Percentiles rank a stretch among this genome's conserved stretches.
These are phyloP conservation scores for Habroteleia sp. DNA, from an alignment of 2,888 invertebrate genomes.

Conservation along the genomic window DNA sequence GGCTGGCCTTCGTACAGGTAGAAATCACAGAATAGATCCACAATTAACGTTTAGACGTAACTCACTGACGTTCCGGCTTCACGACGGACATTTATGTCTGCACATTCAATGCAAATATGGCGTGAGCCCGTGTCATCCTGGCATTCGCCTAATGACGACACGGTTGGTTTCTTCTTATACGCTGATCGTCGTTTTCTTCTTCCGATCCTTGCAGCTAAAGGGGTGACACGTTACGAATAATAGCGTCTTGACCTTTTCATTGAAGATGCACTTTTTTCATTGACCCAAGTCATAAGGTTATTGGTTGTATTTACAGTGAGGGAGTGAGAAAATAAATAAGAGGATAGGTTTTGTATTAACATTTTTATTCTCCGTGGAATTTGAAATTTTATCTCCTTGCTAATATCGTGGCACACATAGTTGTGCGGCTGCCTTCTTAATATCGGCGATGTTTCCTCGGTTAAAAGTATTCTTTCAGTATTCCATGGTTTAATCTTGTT, in stretches of 20 bases:
- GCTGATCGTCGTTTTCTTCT: slow-evolving; percentile 32
- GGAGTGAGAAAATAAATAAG: slow-evolving; percentile 34
- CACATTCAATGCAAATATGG: slow-evolving; percentile 70
- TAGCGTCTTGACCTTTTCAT: slow-evolving; percentile 52
- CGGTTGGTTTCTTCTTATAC: slow-evolving; percentile 55
- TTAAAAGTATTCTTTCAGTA: no score
- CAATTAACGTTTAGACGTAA: slow-evolving; percentile 72
- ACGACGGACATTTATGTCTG: slow-evolving; percentile 68
- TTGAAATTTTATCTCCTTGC: no score
- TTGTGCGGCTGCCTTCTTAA: no score
- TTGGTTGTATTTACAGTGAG: slow-evolving; percentile 41
- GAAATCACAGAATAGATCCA: slow-evolving; percentile 68
- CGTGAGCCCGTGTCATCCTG: slow-evolving; percentile 61
- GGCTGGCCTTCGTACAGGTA: slow-evolving; percentile 55
- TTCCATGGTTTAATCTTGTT: no score
- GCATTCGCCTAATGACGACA: slow-evolving; percentile 64
- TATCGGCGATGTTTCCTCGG: no score
- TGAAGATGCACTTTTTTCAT: slow-evolving; percentile 23
- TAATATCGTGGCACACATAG: no score
- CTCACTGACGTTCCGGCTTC: slow-evolving; percentile 63
- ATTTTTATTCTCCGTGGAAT: slow-evolving; percentile 21
- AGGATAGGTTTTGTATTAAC: slow-evolving; percentile 13
- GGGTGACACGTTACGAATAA: slow-evolving; percentile 57
- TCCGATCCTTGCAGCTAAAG: slow-evolving; percentile 31
- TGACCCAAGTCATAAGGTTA: slow-evolving; percentile 28